A percentile compares a stretch with the other conserved stretches of the same genome.
These are phyloP conservation scores for Micrasema minimum DNA, from an alignment of 1,140 invertebrate genomes.

Conservation along the genomic window DNA sequence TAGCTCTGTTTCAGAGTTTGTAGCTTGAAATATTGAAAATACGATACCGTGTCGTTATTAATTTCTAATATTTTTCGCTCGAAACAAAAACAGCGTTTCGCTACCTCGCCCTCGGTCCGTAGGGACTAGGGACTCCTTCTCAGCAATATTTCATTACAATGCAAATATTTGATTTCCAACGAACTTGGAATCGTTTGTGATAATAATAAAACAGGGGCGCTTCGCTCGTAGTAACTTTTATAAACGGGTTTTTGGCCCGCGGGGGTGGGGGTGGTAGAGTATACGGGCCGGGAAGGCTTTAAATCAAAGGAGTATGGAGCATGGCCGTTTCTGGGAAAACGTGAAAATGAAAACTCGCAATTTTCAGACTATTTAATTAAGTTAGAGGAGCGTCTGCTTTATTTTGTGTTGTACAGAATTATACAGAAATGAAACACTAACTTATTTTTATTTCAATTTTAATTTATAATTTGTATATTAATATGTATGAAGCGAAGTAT, in stretches of 20 bases:
- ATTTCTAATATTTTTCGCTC: conserved; percentile 31
- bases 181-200: conserved; percentile 53
- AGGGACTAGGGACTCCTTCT: neutral
- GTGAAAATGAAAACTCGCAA: conserved; percentile 25
- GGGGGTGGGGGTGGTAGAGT: neutral
- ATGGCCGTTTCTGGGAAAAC: conserved; percentile 15
- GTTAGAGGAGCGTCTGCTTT: neutral
- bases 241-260: conserved; percentile 47
- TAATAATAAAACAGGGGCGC: conserved; percentile 50
- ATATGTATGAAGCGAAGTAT: neutral
- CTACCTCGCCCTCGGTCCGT: too few species aligned
- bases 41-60: conserved; percentile 21
- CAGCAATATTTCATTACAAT: conserved; percentile 52
- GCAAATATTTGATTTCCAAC: conserved; percentile 52
- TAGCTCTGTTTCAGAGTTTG: too few species aligned
- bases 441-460: neutral
- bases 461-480: neutral
- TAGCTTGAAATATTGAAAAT: conserved; percentile 30
- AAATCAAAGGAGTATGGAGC: conserved; percentile 19
- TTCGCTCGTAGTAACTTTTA: conserved; percentile 46
- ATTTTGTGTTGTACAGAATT: neutral
- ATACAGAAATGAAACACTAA: neutral
- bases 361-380: conserved; percentile 24
- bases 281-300: neutral
- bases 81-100: conserved; percentile 29